A percentile compares a stretch with the other conserved stretches of the same genome.
Conservation (phyloP, 1,140 invertebrate genomes). For the Pogonomyrmex barbatus region DNA sequence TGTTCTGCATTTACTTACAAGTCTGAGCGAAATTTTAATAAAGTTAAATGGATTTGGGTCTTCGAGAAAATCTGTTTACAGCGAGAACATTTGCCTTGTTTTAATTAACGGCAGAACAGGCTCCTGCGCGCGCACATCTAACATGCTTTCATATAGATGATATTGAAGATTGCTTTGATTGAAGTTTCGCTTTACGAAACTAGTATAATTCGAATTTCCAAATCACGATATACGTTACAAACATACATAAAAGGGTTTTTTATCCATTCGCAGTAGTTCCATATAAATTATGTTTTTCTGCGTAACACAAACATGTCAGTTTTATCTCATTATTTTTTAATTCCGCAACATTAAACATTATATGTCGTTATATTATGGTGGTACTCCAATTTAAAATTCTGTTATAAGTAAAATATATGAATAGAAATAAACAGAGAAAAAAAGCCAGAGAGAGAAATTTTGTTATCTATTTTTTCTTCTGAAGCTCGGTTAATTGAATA, state of each 20-base stretch:
- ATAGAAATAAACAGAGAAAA: not conserved
- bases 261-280: not conserved
- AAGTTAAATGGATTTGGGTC: slow-evolving; percentile 29
- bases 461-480: not conserved
- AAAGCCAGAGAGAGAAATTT: not conserved
- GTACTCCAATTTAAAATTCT: not conserved
- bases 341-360: not conserved
- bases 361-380: not conserved
- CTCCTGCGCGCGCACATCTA: not conserved
- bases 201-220: not conserved
- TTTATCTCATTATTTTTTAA: slow-evolving; percentile 18
- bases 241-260: not conserved
- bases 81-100: slow-evolving; percentile 9
- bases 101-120: not conserved
- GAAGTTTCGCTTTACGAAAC: slow-evolving; percentile 13
- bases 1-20: slow-evolving; percentile 42
- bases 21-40: slow-evolving; percentile 44
- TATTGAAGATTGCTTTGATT: slow-evolving; percentile 5
- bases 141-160: not conserved
- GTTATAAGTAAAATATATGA: slow-evolving; percentile 6
- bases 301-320: not conserved
- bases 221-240: not conserved
- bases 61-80: not conserved
- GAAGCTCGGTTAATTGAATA: not conserved
- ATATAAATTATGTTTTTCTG: not conserved